Evolutionary conservation across 37 sponge, comb jelly and placozoan genomes (phyloP), one percentile per base, ranked within the genome.

Genomic region (Ephydatia muelleri): DNA sequence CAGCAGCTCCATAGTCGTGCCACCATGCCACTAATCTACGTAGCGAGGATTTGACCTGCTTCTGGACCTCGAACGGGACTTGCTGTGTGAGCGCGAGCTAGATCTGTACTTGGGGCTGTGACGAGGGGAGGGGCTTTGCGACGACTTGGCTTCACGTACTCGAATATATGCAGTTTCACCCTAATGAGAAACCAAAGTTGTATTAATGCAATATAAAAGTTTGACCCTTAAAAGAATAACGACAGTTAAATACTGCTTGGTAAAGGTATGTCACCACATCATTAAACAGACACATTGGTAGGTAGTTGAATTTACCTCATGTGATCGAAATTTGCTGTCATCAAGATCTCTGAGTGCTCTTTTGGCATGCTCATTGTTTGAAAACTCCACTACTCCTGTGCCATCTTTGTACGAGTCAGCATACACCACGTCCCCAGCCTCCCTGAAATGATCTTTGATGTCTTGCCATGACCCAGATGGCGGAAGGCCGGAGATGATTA

Each of bases 401-500:
- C 99, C 97, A 81, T 96, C 97, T 37, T 92, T 84, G 73, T 85
- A 91, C 64, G 87, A 95, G 80, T 98, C 97, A 69, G 99, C 80
- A 77, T 77, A 98, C 33, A 87, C 80, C 57, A 98, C 94, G 37
- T 98, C 99, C 49, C 99, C 99, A 75, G 97, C 97, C 33, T 94
- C 91, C 31, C 99, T 81, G 70, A 98, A 93, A 70, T 98, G 99
- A 70, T 98, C 99, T 80, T 98, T 96, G 67, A 97, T 66, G 65
- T 87, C 87, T 75, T 98, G 99, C 99, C 99, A 98, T 70, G 96
- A 96, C 8, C 97, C 99, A 34, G 99, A 89, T 26, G 95, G 93
- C 23, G 99, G 99, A 0, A 98, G 95, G 1, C 93, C 93, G 22
- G 95, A 84, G 32, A 98, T 94, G 25, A 90, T 64, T 14, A 95